phyloP scores from a whole-genome alignment of 1,140 invertebrate species.

The Matsumurasca onukii region DNA sequence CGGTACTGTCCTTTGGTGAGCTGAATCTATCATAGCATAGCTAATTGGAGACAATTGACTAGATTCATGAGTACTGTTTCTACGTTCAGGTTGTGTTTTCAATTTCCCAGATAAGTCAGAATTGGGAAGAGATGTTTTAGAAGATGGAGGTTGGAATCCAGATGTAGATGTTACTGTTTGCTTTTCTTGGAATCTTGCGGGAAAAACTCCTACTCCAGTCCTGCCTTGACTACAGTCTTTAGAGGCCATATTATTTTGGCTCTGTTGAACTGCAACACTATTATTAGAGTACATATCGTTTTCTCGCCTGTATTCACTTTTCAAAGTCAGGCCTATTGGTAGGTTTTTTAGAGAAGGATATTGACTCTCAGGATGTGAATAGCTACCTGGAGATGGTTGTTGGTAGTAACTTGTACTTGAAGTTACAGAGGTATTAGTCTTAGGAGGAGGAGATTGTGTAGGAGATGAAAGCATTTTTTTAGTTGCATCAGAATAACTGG shows the following conservation, averaged over 20 bases:
- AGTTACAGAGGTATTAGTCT: slow-evolving; percentile 17
- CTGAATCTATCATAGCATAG: slow-evolving; percentile 70
- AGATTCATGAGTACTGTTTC: slow-evolving; percentile 53
- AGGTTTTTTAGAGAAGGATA: slow-evolving; percentile 17
- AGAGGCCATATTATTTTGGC: too few species aligned
- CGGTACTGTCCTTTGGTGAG: slow-evolving; percentile 46
- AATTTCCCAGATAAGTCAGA: slow-evolving; percentile 55
- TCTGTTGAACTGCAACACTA: slow-evolving; percentile 59
- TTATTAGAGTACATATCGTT: neutral
- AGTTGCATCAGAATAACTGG: slow-evolving; percentile 31
- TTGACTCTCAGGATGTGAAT: slow-evolving; percentile 26
- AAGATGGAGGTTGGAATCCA: slow-evolving; percentile 55
- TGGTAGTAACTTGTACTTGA: slow-evolving; percentile 25
- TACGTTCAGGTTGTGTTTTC: slow-evolving; percentile 57
- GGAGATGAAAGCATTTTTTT: slow-evolving; percentile 42
- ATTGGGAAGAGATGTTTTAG: slow-evolving; percentile 62
- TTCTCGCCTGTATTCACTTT: neutral
- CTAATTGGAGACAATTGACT: slow-evolving; percentile 72
- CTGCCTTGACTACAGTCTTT: too few species aligned
- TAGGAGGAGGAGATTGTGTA: slow-evolving; percentile 47
- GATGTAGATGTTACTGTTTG: slow-evolving; percentile 43
- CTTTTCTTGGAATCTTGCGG: slow-evolving; percentile 41
- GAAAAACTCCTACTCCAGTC: slow-evolving; percentile 34
- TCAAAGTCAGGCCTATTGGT: neutral
- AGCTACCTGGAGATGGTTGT: neutral